Percentiles rank a stretch among this genome's conserved stretches.
Evolutionary conservation across 2,113 vertebrate genomes (phyloP).

Genomic region (Daboia siamensis): DNA sequence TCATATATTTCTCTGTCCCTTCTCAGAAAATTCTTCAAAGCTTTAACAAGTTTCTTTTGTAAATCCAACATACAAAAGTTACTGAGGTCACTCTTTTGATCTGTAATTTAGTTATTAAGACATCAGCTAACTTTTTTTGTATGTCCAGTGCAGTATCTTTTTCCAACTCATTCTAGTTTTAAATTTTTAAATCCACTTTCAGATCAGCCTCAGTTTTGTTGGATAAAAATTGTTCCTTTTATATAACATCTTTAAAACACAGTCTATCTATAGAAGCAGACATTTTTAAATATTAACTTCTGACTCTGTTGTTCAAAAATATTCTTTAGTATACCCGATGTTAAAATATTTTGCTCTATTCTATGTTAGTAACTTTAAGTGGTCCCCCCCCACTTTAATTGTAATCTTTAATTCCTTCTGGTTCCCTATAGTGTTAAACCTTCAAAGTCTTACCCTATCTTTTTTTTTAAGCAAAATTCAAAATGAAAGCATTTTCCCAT

Average conservation of each 20-base stretch:
- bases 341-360: background rate
- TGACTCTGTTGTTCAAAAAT: background rate
- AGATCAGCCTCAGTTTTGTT: background rate
- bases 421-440: background rate
- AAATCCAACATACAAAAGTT: background rate
- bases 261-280: background rate
- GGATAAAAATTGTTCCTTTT: background rate
- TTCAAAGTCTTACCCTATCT: background rate
- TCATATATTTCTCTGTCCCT: background rate
- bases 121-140: background rate
- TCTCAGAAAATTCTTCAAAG: background rate
- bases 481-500: background rate
- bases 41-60: background rate
- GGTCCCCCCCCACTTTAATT: background rate
- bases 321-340: background rate
- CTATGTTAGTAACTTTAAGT: background rate
- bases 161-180: background rate
- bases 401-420: background rate
- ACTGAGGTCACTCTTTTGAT: background rate
- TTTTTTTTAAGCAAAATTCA: background rate
- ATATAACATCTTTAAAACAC: background rate
- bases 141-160: background rate
- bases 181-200: background rate
- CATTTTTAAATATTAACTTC: background rate
- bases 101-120: background rate